Evolutionary conservation across 2,113 vertebrate genomes (phyloP), one percentile per base, ranked within the genome.

Genomic region (Morone saxatilis): DNA sequence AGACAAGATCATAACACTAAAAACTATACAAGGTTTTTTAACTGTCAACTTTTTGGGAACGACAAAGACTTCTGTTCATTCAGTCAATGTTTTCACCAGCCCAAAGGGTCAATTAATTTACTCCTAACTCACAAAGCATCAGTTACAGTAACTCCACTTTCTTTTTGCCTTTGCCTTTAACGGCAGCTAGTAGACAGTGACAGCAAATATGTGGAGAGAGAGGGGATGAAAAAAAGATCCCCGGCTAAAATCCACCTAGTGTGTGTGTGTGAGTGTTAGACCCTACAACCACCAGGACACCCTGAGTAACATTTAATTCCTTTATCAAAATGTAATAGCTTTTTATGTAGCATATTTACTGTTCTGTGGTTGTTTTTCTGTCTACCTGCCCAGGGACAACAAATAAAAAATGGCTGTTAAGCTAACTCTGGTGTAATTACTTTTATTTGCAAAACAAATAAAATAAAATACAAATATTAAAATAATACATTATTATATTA

Each of bases 1-100:
- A 47, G 45, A 47, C 45, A 36, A 67, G 16, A 69, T 57, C 48
- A 47, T 53, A 86, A n/a, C 2, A 45, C 62, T 47, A 65, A 25
- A 31, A 66, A 56, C n/a, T 68, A 80, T 20, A 57, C 16, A 54
- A 12, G 40, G 56, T 40, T 20, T 50, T 56, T 19, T 10, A 47
- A 38, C 22, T 14, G 9, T 48, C 4, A 41, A 31, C 25, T 45
- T 63, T 25, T 63, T 47, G 66, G 22, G n/a, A 66, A 20, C 5
- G 12, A 68, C 17, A 59, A 59, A 66, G 25, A 20, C 8, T 40
- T 2, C 10, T 57, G 25, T 60, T 59, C 9, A 59, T 65, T 48
- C 10, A 76, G 47, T 65, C 20, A 47, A 4, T 63, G 59, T 65
- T 48, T 62, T 71, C 14, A 76, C 9, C 43, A 41, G 12, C 20